Evolutionary conservation across 1,140 invertebrate species (phyloP), one percentile per base, ranked within the genome.

Genomic region (Habropoda laboriosa): DNA sequence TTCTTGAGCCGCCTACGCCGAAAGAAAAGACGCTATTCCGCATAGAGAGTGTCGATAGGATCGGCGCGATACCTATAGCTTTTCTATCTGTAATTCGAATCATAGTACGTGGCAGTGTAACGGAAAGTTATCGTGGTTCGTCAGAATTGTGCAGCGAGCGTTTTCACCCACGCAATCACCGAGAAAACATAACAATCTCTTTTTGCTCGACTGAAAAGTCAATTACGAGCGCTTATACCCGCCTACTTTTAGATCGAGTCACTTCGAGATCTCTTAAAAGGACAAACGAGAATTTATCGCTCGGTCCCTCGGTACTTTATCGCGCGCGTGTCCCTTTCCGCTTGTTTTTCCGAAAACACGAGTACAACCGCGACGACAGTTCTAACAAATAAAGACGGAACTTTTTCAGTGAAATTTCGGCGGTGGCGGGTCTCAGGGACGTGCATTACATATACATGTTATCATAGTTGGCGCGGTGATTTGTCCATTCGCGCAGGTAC

Each of bases 61-160:
- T 73, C 42, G 35, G 38, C 42, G 30, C 0, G n/a, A 42, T 60
- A 35, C 12, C 30, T 7, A 35, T 21, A 32, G 40, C 40, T 60
- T 32, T 13, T 45, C 55, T 32, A 45, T 72, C 45, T 38, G 30
- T 30, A 63, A 53, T 74, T 51, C 63, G 32, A 21, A 40, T 55
- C 71, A 58, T 10, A 35, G 35, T 40, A 16, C 55, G 27, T 21
- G 12, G 12, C 12, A 10, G n/a, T 68, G 68, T 57, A 55, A 42
- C 47, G 42, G 75, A 55, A 61, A 74, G 79, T 79, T 79, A 63
- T 82, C 75, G 74, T 55, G 53, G 51, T 53, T 76, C 47, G 73
- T 38, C 60, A 5, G 82, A 70, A 74, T 84, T 45, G 81, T 55
- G 71, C 47, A 49, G 61, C 35, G 45, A 27, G 55, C 51, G 53